Evolutionary conservation across 2,113 vertebrate species (phyloP), one percentile per base, ranked within the genome.

Genomic region (Lampris megalopsis): DNA sequence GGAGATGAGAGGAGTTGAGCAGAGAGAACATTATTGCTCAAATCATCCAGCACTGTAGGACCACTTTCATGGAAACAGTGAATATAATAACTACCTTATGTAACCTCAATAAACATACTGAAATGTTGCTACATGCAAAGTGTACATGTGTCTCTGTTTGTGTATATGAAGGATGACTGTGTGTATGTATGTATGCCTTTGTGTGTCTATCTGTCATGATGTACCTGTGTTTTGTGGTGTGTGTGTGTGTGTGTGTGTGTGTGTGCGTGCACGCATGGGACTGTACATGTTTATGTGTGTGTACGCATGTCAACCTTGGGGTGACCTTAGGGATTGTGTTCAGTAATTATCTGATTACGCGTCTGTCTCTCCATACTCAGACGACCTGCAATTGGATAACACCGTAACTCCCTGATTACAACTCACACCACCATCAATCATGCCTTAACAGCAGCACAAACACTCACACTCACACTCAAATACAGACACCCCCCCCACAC

Each of bases 291-390:
- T n/a, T 48, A 1, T 58, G 36, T 60, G 36, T 62, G 43, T 48
- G 42, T 63, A 24, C 36, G 59, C 45, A 57, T 43, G 7, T 83
- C 81, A 79, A 88, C 90, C 82, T 89, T 85, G 79, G 69, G 36
- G 64, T 79, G 86, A 91, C 85, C 88, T 86, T 68, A 59, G 79
- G 73, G 82, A 80, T 84, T 75, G 71, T 84, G 81, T 85, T 86
- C 72, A 80, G 84, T 89, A 91, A 91, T 92, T 90, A 92, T 89
- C 84, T 88, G 85, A 92, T 91, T 89, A 88, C 75, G 74, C 61
- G 58, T 80, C 84, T 86, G 75, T 79, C 87, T 90, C 60, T 42
- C 59, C 10, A 62, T 41, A 54, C 74, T 80, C 80, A 80, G 72
- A 80, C 78, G 67, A 73, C 60, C 68, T 74, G 84, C 86, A 87